These are phyloP conservation scores for Acanthoscelides obtectus DNA, from an alignment of 2,888 invertebrate genomes.

Conservation along the genomic window DNA sequence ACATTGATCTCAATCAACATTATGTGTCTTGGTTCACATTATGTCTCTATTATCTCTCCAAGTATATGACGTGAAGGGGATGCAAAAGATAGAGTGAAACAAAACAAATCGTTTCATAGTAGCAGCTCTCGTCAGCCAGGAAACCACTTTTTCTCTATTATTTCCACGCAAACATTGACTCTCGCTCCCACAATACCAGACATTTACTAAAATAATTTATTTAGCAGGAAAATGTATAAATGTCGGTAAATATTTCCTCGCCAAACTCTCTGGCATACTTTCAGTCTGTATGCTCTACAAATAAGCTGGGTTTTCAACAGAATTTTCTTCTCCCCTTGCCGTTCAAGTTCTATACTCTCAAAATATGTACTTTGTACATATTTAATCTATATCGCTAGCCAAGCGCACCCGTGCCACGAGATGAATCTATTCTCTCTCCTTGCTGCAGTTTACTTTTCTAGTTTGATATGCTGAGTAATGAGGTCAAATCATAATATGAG, in stretches of 20 bases:
- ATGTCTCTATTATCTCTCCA: not conserved
- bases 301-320: slow-evolving; percentile 37
- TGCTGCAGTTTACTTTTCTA: not conserved
- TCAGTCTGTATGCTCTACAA: slow-evolving; percentile 28
- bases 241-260: slow-evolving; percentile 50
- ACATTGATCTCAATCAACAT: too few relatives aligned
- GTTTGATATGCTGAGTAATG: not conserved
- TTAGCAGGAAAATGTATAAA: slow-evolving; percentile 51
- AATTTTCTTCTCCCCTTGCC: slow-evolving; percentile 35
- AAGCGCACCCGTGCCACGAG: slow-evolving; percentile 13
- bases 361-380: slow-evolving; percentile 43
- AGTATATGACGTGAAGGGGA: not conserved
- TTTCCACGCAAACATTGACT: slow-evolving; percentile 41
- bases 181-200: slow-evolving; percentile 45
- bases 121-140: not conserved
- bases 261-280: slow-evolving; percentile 48
- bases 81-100: not conserved
- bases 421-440: not conserved
- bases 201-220: slow-evolving; percentile 51
- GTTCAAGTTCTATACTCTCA: slow-evolving; percentile 42
- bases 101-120: not conserved
- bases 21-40: not conserved
- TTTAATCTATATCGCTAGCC: slow-evolving; percentile 36
- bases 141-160: slow-evolving; percentile 8
- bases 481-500: too few relatives aligned